phyloP scores from a whole-genome alignment of 2,888 invertebrate species.

The Hyposoter dolosus region DNA sequence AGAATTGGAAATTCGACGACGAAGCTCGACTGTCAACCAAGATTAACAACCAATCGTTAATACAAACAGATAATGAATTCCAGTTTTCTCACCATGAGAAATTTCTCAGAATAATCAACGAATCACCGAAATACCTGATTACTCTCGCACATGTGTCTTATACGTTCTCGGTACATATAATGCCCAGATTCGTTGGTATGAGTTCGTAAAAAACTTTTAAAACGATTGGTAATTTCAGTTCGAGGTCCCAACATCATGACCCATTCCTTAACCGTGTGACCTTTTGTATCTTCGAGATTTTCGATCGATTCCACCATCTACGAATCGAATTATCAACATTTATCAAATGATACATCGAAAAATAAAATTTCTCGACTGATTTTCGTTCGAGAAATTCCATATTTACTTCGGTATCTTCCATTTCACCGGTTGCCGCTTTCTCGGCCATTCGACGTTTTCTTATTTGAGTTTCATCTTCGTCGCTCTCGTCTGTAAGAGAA shows the following conservation, averaged over 20 bases:
- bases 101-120: not conserved
- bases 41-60: conserved; percentile 9
- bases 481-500: conserved; percentile 89
- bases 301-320: conserved; percentile 97
- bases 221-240: conserved; percentile 97
- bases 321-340: not conserved
- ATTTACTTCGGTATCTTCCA: conserved; percentile 90
- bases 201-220: conserved; percentile 96
- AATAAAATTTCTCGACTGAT: not conserved
- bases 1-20: conserved; percentile 97
- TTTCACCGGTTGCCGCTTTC: conserved; percentile 92
- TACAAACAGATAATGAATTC: not conserved
- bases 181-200: conserved; percentile 95
- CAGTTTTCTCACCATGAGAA: not conserved
- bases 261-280: conserved; percentile 97
- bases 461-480: conserved; percentile 89
- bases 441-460: conserved; percentile 93
- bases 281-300: conserved; percentile 98
- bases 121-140: conserved; percentile 87
- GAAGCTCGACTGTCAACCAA: conserved; percentile 88
- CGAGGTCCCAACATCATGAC: conserved; percentile 97
- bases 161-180: conserved; percentile 96
- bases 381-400: conserved; percentile 28
- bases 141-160: conserved; percentile 97
- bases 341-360: not conserved